Base-by-base conservation (phyloP, 2,113 vertebrate genomes). In the Seriola aureovittata region DNA sequence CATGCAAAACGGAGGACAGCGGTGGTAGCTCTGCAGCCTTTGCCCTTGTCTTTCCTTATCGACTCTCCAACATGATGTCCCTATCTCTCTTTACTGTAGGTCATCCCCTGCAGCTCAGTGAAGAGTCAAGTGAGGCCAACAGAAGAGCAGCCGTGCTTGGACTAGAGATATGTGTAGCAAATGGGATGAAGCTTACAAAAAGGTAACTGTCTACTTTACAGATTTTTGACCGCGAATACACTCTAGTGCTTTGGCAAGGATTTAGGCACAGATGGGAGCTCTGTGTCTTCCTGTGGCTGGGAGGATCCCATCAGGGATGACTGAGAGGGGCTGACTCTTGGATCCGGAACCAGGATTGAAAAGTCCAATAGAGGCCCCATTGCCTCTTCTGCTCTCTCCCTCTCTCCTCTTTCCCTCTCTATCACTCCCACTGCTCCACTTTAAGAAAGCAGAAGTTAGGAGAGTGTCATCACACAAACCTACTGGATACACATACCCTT, bases 211-310 rank as follows among this genome's bases (percentile, higher is more conserved):
- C n/a, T 84, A 52, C 75, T 74, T 76, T 70, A 75, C 83, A 84
- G 62, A 78, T 86, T 74, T 81, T 44, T 86, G 82, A 84, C 81
- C 42, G 54, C 16, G 50, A 80, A 73, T 82, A 21, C 68, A 80
- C 71, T 83, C 46, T 60, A 76, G 74, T 40, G 58, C 59, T 84
- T 90, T 93, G 85, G 91, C 83, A 84, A 77, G 83, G 85, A 65
- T 87, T 75, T 67, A 46, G 76, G 59, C 80, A 85, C 91, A 93
- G 90, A 93, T 93, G 90, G 84, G 89, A 81, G 87, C 86, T 78
- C 75, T 63, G 85, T 82, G 79, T 91, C 85, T 89, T 84, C 75
- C 88, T 90, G 78, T 76, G 78, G 64, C 66, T 77, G 79, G 79
- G 82, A 85, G 82, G 77, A 88, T 85, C 80, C 75, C 55, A 77